Evolutionary conservation across 2,888 invertebrate species (phyloP), one percentile per base, ranked within the genome.

Genomic region (Diachrysia chrysitis): DNA sequence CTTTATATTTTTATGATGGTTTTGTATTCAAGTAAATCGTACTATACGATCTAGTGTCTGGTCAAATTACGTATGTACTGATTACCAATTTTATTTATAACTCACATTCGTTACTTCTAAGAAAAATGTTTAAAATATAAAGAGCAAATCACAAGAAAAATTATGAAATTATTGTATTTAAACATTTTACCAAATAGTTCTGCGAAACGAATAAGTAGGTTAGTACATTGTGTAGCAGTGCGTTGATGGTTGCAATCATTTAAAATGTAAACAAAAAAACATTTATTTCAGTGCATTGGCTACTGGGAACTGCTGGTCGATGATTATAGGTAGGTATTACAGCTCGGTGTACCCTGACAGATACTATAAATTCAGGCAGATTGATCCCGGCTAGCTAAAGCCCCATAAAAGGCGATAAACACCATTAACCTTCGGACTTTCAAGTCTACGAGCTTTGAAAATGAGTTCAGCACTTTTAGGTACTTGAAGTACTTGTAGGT

Each of bases 1-100:
- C 81, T 84, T 81, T 76, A 80, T 79, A 76, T 79, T 79, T 83
- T 83, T 81, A 80, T 76, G 79, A 78, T 72, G 71, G 69, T 72
- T 79, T 79, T 70, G 66, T 73, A 65, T 73, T 76, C 64, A 63
- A 70, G 59, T 70, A 67, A 63, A 69, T 69, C 64, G 73, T 76
- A 64, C 58, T 51, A 57, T 21, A 42, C 59, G 25, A 51, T 54
- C 32, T 67, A 71, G 59, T 60, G 58, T 71, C 66, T 59, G 59
- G 29, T 32, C 46, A 51, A 51, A 51, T 21, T 51, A 51, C 48
- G 19, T 51, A 51, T 19, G 19, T 51, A 51, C 48, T 48, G 48
- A 19, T 17, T 48, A 19, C 19, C 12, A n/a, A 1, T 48, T 19
- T 19, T 19, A 48, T 19, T 48, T 48, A 9, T 1, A 48, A 48